Conservation (phyloP, 2,888 invertebrate species). For the Cetonia aurata region DNA sequence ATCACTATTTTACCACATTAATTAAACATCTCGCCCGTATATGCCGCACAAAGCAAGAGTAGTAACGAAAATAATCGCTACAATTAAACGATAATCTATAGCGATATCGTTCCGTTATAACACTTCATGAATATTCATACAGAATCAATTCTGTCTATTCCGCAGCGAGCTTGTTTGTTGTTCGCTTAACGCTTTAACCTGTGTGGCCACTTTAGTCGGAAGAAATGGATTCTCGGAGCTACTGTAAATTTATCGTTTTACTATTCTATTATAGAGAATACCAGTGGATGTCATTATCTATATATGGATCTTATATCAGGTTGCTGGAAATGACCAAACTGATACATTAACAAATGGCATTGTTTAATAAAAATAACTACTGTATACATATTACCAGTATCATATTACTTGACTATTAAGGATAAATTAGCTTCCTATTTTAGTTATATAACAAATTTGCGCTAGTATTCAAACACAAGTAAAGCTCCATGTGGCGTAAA, state of each 20-base stretch:
- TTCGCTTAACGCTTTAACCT: constrained; percentile 1
- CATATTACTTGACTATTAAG: background rate
- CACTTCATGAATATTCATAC: constrained; percentile 28
- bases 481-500: too few species aligned
- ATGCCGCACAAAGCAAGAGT: constrained; percentile 5
- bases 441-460: too few species aligned
- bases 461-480: too few species aligned
- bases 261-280: too few species aligned
- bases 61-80: constrained; percentile 4
- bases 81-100: constrained; percentile 28
- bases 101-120: constrained; percentile 6
- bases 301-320: background rate
- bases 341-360: background rate
- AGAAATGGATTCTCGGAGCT: background rate
- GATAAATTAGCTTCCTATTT: background rate
- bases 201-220: constrained; percentile 1
- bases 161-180: background rate
- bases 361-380: background rate
- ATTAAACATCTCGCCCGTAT: background rate
- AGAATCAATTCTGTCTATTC: constrained; percentile 10
- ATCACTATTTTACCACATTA: background rate
- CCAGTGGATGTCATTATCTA: too few species aligned
- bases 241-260: too few species aligned
- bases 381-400: too few species aligned
- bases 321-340: constrained; percentile 4